phyloP scores from a whole-genome alignment of 2,113 vertebrate genomes.

The Phaetusa simplex region DNA sequence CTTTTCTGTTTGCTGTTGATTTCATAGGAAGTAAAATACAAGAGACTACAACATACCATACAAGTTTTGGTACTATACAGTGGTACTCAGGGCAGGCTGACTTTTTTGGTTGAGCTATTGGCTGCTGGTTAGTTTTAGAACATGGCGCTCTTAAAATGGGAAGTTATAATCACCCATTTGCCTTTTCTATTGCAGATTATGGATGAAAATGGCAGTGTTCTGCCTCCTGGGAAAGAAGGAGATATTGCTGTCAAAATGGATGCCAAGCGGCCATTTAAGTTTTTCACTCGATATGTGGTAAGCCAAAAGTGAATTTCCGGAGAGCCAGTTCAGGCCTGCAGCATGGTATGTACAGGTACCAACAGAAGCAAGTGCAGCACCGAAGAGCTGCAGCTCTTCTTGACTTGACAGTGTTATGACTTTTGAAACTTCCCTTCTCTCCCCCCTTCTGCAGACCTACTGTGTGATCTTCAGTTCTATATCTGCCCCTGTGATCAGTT shows the following conservation, averaged over 20 bases:
- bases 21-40: not conserved
- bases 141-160: not conserved
- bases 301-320: not conserved
- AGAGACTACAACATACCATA: too few relatives aligned
- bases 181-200: constrained; percentile 70
- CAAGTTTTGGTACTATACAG: not conserved
- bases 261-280: constrained; percentile 68
- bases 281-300: constrained; percentile 81
- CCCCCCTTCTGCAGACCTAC: not conserved
- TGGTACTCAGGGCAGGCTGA: not conserved
- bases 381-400: not conserved
- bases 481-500: not conserved
- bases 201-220: constrained; percentile 72
- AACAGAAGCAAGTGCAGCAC: not conserved
- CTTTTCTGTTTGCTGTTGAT: not conserved
- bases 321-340: not conserved
- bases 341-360: not conserved
- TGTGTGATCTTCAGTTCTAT: not conserved
- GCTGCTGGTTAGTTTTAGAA: not conserved
- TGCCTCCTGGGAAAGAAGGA: constrained; percentile 76
- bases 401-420: not conserved
- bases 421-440: not conserved
- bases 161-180: not conserved
- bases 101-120: not conserved
- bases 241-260: constrained; percentile 75